Base-by-base conservation (phyloP, 2,113 vertebrate genomes). In the Chionomys nivalis region DNA sequence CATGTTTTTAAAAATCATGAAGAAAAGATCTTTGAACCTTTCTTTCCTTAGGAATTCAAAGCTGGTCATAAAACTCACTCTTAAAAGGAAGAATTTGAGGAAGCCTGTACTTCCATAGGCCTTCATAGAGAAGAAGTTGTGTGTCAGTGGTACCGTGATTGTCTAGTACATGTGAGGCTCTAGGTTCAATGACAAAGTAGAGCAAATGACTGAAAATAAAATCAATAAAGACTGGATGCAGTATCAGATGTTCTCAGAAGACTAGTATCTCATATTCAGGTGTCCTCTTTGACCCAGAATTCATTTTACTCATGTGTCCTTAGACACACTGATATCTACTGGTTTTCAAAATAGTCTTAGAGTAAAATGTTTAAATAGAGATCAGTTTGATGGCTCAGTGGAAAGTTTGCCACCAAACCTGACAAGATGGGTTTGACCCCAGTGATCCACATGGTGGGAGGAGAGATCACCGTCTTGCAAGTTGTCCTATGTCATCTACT, bases 1-100 rank as follows among this genome's bases (percentile, higher is more conserved):
- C 39, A 78, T 61, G 24, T 83, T 93, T 94, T 95, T 95, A 96
- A 96, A 33, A 93, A 81, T 92, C 39, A 91, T 94, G 44, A 63
- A 63, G 13, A 33, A 85, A 93, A 90, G 24, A 77, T 76, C 49
- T 39, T 94, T 94, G 33, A 39, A 24, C 7, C 61, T 14, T 72
- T 70, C 47, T 87, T 70, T 94, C 14, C 72, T 1, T 26, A 94
- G 5, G 14, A 24, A 10, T 24, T 49, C 49, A 87, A 72, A 91
- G 3, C 73, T 28, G 16, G 61, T n/a, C 16, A 78, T 52, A 47
- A 78, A 52, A 78, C 0, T 78, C 31, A 28, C 47, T 47, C 13
- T 96, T 89, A 42, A 89, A 94, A 65, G 65, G 9, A 92, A 44
- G 14, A 28, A n/a, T 65, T 52, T 75, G 66, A 87, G 33, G 14